phyloP scores from a whole-genome alignment of 2,888 invertebrate genomes.

The Orchesellides sinensis region DNA sequence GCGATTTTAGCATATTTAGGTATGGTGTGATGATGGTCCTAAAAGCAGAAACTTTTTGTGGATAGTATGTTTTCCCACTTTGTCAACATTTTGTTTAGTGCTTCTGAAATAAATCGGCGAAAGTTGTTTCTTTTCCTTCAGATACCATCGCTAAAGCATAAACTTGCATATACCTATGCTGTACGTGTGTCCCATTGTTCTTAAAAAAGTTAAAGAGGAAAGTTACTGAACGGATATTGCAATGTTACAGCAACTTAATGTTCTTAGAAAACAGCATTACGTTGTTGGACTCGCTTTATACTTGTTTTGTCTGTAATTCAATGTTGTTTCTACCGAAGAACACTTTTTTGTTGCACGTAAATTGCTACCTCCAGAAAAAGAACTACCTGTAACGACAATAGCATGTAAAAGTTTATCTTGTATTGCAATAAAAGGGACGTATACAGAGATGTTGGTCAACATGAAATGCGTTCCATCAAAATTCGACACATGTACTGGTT shows the following conservation, averaged over 20 bases:
- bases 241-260: slow-evolving; percentile 30
- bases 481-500: neutral
- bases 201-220: slow-evolving; percentile 33
- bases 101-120: neutral
- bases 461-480: too few species aligned
- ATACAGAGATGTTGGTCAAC: too few species aligned
- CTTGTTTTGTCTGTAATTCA: slow-evolving; percentile 25
- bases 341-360: too few species aligned
- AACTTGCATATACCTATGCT: neutral
- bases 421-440: too few species aligned
- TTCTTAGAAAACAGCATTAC: slow-evolving; percentile 12
- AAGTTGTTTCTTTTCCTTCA: neutral
- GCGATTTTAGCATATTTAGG: neutral
- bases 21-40: slow-evolving; percentile 12
- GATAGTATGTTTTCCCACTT: neutral
- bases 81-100: too few species aligned
- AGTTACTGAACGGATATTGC: slow-evolving; percentile 2
- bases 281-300: slow-evolving; percentile 12
- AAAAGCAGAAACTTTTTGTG: neutral
- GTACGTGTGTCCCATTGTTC: slow-evolving; percentile 14
- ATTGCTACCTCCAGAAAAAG: too few species aligned
- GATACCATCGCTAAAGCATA: neutral
- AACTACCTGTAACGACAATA: too few species aligned
- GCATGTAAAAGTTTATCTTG: too few species aligned
- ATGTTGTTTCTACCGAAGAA: too few species aligned